These are phyloP conservation scores for Rhodinocichla rosea DNA, from an alignment of 2,113 vertebrate species.

Conservation along the genomic window DNA sequence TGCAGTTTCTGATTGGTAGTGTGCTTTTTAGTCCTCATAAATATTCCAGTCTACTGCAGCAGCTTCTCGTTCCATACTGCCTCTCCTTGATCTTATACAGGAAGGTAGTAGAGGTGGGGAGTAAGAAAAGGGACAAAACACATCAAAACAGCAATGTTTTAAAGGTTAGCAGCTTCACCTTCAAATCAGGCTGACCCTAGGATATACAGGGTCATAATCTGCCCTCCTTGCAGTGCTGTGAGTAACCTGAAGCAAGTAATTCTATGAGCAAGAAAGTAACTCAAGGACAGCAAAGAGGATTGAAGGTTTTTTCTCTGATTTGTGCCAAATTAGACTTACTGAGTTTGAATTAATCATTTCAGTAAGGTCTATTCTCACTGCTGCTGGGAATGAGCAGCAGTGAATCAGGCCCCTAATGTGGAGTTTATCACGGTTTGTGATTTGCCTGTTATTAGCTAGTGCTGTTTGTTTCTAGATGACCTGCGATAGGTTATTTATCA, in stretches of 20 bases:
- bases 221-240: background rate
- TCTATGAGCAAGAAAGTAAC: background rate
- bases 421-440: background rate
- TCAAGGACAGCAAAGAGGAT: background rate
- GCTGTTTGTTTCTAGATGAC: slow-evolving; percentile 22
- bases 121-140: background rate
- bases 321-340: background rate
- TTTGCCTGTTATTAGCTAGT: slow-evolving; percentile 14
- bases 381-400: background rate
- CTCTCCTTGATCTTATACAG: background rate
- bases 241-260: background rate
- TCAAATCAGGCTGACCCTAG: background rate
- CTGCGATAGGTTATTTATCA: slow-evolving; percentile 19
- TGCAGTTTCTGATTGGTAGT: background rate
- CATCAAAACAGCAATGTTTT: background rate
- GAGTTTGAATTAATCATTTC: background rate
- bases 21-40: slow-evolving; percentile 2
- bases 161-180: background rate
- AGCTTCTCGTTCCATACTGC: background rate
- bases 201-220: background rate
- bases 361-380: background rate
- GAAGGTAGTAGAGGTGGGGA: background rate
- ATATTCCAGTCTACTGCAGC: background rate
- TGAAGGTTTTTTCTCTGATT: background rate
- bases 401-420: background rate